These are phyloP conservation scores for Ruditapes philippinarum DNA, from an alignment of 1,140 invertebrate genomes.

Conservation along the genomic window DNA sequence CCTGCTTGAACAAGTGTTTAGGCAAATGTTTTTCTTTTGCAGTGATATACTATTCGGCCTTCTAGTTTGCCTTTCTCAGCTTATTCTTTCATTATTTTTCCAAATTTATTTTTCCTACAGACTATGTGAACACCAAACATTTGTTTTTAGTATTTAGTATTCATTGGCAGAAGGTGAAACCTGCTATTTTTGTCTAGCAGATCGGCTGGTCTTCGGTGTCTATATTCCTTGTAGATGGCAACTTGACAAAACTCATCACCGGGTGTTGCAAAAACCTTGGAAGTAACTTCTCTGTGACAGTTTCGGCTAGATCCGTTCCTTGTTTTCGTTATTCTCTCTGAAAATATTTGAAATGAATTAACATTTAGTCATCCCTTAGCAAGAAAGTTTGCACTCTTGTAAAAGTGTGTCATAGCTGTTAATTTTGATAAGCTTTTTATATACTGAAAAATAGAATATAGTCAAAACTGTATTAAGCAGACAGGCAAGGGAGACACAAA, in stretches of 20 bases:
- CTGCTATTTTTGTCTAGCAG: background rate
- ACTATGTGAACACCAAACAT: constrained; percentile 48
- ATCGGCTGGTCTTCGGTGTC: constrained; percentile 22
- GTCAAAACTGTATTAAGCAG: too few relatives aligned
- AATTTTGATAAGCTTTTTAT: too few relatives aligned
- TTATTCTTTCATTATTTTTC: constrained; percentile 41
- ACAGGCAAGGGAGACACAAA: too few relatives aligned
- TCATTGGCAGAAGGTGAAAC: constrained; percentile 43
- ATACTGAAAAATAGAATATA: too few relatives aligned
- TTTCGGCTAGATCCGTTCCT: constrained; percentile 18
- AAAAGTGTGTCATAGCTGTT: too few relatives aligned
- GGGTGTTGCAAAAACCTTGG: constrained; percentile 22
- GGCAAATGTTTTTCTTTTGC: constrained; percentile 63
- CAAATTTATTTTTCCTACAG: constrained; percentile 40
- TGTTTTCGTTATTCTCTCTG: constrained; percentile 54
- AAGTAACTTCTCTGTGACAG: background rate
- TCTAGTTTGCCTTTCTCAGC: constrained; percentile 28
- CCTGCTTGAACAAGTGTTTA: constrained; percentile 31
- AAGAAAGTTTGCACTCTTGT: too few relatives aligned
- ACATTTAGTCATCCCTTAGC: too few relatives aligned
- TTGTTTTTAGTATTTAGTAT: background rate
- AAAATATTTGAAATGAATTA: constrained; percentile 45
- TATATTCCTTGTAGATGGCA: constrained; percentile 42
- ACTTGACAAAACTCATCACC: constrained; percentile 45
- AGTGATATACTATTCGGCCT: constrained; percentile 59